Evolutionary conservation across 2,797 vertebrate species (phyloP).

Genomic region (Psittacula echo): DNA sequence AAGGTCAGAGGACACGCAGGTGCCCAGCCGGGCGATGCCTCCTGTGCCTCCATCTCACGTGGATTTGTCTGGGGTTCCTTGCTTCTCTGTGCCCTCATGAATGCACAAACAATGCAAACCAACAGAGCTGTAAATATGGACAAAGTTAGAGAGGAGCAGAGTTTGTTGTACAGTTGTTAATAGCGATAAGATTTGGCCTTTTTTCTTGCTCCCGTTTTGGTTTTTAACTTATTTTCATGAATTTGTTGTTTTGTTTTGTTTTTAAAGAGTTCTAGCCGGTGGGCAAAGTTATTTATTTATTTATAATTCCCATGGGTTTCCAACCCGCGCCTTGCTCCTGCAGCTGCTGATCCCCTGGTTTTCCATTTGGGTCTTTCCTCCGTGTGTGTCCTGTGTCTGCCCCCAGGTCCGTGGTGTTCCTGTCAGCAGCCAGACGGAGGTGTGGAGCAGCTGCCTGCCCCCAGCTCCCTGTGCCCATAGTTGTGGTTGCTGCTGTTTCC

Average conservation of each 20-base stretch:
- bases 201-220: background rate
- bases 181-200: constrained; percentile 50
- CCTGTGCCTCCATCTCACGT: constrained; percentile 51
- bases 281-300: background rate
- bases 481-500: constrained; percentile 32
- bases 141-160: constrained; percentile 60
- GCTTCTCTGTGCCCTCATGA: too few species aligned
- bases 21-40: constrained; percentile 13
- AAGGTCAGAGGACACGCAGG: constrained; percentile 64
- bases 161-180: constrained; percentile 75
- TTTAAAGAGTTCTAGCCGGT: background rate
- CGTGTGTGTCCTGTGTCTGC: background rate
- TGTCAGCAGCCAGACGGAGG: background rate
- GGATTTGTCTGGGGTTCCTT: background rate
- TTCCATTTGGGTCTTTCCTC: background rate
- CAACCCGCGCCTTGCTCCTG: background rate
- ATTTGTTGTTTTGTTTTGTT: background rate
- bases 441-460: constrained; percentile 46
- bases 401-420: background rate
- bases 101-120: constrained; percentile 93
- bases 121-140: constrained; percentile 81
- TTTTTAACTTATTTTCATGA: constrained; percentile 77
- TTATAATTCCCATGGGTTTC: background rate
- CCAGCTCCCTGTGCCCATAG: constrained; percentile 24
- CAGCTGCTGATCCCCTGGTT: background rate